phyloP scores from a whole-genome alignment of 2,113 vertebrate genomes.

The Nesoenas mayeri region DNA sequence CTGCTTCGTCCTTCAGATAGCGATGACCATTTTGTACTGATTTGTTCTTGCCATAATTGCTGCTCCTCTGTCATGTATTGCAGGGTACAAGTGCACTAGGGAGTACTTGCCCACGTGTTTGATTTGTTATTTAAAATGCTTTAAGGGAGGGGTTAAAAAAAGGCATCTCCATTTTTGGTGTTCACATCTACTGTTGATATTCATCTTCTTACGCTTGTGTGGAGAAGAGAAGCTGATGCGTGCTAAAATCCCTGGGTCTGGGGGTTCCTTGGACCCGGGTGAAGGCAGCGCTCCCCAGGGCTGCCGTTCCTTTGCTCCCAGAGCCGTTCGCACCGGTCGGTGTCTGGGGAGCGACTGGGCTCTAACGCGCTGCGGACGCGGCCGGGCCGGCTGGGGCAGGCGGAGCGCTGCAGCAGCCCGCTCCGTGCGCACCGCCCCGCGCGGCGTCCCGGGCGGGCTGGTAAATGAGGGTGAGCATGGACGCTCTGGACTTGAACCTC shows the following conservation, averaged over 20 bases:
- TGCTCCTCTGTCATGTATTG: not conserved
- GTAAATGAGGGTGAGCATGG: not conserved
- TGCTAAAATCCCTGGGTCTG: accelerated
- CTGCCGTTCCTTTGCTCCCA: too few species aligned
- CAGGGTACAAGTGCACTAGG: not conserved
- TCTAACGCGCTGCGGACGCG: not conserved
- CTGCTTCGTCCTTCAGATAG: not conserved
- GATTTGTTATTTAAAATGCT: not conserved
- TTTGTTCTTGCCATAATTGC: not conserved
- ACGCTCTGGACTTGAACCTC: not conserved
- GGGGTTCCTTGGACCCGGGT: not conserved
- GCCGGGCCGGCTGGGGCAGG: too few species aligned
- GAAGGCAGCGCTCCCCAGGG: too few species aligned
- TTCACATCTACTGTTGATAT: not conserved
- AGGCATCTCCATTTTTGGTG: not conserved
- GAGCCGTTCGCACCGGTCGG: not conserved
- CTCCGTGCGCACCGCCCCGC: not conserved
- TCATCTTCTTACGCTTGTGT: not conserved
- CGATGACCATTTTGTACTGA: not conserved
- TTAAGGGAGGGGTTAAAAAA: not conserved
- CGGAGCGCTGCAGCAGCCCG: too few species aligned
- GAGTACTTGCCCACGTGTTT: not conserved
- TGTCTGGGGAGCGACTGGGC: not conserved
- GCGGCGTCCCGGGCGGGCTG: not conserved
- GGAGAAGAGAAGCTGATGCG: not conserved